Percentiles rank a stretch among this genome's conserved stretches.
phyloP scores from a whole-genome alignment of 2,797 vertebrate genomes.

The Amblyopsis hoosieri region DNA sequence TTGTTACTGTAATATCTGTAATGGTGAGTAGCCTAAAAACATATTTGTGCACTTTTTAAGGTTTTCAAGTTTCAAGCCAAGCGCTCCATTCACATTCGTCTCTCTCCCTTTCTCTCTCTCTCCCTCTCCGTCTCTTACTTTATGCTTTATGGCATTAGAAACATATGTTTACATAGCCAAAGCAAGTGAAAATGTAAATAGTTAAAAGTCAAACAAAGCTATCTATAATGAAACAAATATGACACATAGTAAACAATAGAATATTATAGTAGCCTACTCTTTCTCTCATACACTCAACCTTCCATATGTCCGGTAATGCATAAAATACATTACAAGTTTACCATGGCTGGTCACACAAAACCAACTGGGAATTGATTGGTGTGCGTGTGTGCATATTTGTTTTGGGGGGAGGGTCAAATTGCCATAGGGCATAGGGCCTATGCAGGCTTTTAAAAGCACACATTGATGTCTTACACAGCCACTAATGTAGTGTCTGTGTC shows the following conservation, averaged over 20 bases:
- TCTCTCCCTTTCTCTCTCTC: not conserved
- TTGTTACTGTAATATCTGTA: conserved; percentile 20
- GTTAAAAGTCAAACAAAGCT: too few species aligned
- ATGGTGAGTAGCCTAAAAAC: conserved; percentile 16
- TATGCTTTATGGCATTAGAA: not conserved
- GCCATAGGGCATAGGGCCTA: conserved; percentile 11
- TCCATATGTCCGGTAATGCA: conserved; percentile 6
- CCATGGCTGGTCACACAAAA: conserved; percentile 24
- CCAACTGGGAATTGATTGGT: conserved; percentile 19
- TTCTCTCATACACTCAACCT: not conserved
- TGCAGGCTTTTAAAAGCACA: conserved; percentile 39
- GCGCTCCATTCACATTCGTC: too few species aligned
- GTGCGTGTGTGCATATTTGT: not conserved
- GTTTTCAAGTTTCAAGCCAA: not conserved
- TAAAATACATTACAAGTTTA: conserved; percentile 23
- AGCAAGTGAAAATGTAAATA: too few species aligned
- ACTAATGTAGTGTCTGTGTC: conserved; percentile 56
- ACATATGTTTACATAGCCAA: too few species aligned
- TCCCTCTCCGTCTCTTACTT: not conserved
- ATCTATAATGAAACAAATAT: too few species aligned
- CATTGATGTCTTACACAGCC: conserved; percentile 11
- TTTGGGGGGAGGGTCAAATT: conserved; percentile 33
- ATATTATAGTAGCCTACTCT: not conserved
- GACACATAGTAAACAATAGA: too few species aligned
- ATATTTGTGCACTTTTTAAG: conserved; percentile 10